Evolutionary conservation across 2,797 vertebrate species (phyloP), one percentile per base, ranked within the genome.

Genomic region (Melanogrammus aeglefinus): DNA sequence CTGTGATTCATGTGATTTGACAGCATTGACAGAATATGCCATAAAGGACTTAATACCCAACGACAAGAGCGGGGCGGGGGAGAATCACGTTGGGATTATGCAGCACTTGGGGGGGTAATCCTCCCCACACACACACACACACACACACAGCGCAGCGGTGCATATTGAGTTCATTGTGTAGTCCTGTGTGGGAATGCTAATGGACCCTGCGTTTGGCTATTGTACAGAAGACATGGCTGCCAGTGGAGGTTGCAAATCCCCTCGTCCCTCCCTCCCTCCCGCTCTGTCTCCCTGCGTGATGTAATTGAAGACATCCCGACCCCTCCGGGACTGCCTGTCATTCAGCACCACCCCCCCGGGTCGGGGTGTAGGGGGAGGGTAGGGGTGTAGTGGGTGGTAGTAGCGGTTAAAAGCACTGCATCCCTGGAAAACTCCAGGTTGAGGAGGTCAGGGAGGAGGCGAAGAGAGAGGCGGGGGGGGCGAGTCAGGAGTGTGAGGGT

Each of bases 151-250:
- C 76, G 79, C 78, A 47, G 36, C 2, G 73, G 69, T 80, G 75
- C 74, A 63, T 72, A 41, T 80, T 77, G 71, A 85, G 84, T 84
- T 85, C 80, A 86, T 82, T 83, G 75, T 77, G 84, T 83, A 57
- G 79, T 79, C 81, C 83, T 84, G 77, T 39, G 4, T 75, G 75
- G 80, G 70, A 86, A 85, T 88, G 75, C 77, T 86, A 88, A 88
- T 85, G 79, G 41, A 75, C 78, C 81, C 18, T 51, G 47, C 18
- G 47, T 51, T 21, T 1, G 16, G 47, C 47, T 51, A 51, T 21
- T 51, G 47, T 70, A 29, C 66, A 70, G n/a, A 8, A 70, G 66
- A 29, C n/a, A 29, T 24, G 27, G 66, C 66, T 70, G 66, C 66
- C 18, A 16, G 14, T 21, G 16, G 16, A 51, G 18, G 47, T 51